Percentiles rank a stretch among this genome's conserved stretches.
Evolutionary conservation across 2,797 vertebrate species (phyloP).

Genomic region (Platalea minor): DNA sequence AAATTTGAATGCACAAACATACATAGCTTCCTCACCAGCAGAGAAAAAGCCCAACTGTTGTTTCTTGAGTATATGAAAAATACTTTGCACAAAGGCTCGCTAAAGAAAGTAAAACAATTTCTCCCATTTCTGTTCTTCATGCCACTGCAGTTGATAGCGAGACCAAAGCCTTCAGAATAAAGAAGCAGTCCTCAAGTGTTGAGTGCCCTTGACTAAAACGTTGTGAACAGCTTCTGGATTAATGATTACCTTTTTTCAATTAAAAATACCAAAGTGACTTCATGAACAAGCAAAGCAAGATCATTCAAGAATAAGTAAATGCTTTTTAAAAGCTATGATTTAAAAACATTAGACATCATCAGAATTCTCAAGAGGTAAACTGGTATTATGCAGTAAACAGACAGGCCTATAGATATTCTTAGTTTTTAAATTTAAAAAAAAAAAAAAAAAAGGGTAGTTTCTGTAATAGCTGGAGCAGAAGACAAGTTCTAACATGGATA

Average conservation of each 20-base stretch:
- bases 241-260: neutral
- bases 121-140: neutral
- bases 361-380: neutral
- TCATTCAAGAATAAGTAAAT: neutral
- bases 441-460: neutral
- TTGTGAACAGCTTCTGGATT: neutral
- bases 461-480: neutral
- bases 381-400: neutral
- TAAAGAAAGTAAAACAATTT: neutral
- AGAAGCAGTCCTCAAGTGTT: neutral
- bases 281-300: neutral
- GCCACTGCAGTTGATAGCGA: neutral
- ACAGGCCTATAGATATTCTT: neutral
- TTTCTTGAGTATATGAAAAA: neutral
- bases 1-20: neutral
- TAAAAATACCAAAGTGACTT: neutral
- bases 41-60: neutral
- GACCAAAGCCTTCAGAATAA: neutral
- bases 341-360: neutral
- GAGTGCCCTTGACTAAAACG: neutral
- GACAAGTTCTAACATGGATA: neutral
- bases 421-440: neutral
- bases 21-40: neutral
- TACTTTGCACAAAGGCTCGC: neutral
- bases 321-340: neutral